Conservation (phyloP, 2,888 invertebrate species). For the Diaprepes abbreviatus region DNA sequence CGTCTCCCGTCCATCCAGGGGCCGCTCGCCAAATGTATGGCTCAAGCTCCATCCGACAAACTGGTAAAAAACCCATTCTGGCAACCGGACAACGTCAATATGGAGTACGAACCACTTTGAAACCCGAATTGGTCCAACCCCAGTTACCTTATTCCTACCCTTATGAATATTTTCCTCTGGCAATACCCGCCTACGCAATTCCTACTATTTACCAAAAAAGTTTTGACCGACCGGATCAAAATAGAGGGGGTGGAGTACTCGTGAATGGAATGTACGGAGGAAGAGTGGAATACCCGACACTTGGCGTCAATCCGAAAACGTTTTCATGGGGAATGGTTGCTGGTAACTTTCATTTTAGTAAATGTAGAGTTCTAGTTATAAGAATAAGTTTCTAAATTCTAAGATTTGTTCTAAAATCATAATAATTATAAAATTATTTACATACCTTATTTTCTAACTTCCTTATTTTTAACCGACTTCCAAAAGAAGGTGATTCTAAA, state of each 20-base stretch:
- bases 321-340: slow-evolving; percentile 38
- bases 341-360: slow-evolving; percentile 19
- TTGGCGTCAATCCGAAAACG: slow-evolving; percentile 33
- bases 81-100: slow-evolving; percentile 63
- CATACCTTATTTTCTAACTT: no score
- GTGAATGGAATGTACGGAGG: slow-evolving; percentile 62
- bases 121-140: slow-evolving; percentile 60
- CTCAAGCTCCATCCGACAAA: slow-evolving; percentile 70
- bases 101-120: slow-evolving; percentile 64
- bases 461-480: no score
- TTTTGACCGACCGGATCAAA: slow-evolving; percentile 34
- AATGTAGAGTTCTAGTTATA: no score
- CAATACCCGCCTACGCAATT: slow-evolving; percentile 49
- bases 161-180: slow-evolving; percentile 30
- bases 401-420: no score
- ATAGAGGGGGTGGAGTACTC: slow-evolving; percentile 47
- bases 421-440: no score
- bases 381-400: no score
- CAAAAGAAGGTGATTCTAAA: no score
- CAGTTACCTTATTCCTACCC: slow-evolving; percentile 26
- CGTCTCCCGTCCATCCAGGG: slow-evolving; percentile 64
- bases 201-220: slow-evolving; percentile 55
- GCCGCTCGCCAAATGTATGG: slow-evolving; percentile 73
- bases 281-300: slow-evolving; percentile 58
- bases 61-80: slow-evolving; percentile 67